Base-by-base conservation (phyloP, 2,797 vertebrate genomes). In the Cyclura pinguis region DNA sequence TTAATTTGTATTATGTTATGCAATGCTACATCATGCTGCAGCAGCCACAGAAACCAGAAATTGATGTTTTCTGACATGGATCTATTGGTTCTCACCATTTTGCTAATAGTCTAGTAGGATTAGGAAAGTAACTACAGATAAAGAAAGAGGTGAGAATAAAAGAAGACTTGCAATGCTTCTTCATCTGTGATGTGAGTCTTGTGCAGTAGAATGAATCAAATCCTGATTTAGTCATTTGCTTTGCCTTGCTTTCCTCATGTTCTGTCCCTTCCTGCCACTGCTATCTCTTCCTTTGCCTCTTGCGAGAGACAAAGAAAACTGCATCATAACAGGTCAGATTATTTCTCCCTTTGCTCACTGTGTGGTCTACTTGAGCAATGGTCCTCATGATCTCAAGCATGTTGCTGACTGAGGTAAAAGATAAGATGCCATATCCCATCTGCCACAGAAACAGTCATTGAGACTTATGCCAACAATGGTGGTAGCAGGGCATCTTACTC, bases 1-100 rank as follows among this genome's bases (percentile, higher is more conserved):
- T 96, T 96, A 96, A 96, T 96, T 96, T 95, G 95, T 95, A 85
- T 91, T 83, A 95, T 95, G 93, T 93, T 96, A 96, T 96, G 95
- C 96, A 95, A 96, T 96, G 74, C 95, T 96, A 94, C 94, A 95
- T 93, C 95, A 87, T 52, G 92, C 67, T 1, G 10, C 93, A 89
- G 91, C 10, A 2, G 80, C 92, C 89, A 29, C 57, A 94, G 92
- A 89, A 96, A 95, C 92, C 84, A 89, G 90, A 47, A 94, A 95
- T 90, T 90, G 93, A 93, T 95, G 92, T 93, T 96, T 95, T 91
- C 91, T 93, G 89, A 81, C 90, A 92, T 88, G 1, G 73, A 77
- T 88, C 92, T 94, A 84, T 80, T 81, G 64, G 76, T 96, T 90
- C 84, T 92, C 62, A 57, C 87, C 38, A 77, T 69, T 95, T 94